Base-by-base conservation (phyloP, 2,888 invertebrate species). In the Rutpela maculata region DNA sequence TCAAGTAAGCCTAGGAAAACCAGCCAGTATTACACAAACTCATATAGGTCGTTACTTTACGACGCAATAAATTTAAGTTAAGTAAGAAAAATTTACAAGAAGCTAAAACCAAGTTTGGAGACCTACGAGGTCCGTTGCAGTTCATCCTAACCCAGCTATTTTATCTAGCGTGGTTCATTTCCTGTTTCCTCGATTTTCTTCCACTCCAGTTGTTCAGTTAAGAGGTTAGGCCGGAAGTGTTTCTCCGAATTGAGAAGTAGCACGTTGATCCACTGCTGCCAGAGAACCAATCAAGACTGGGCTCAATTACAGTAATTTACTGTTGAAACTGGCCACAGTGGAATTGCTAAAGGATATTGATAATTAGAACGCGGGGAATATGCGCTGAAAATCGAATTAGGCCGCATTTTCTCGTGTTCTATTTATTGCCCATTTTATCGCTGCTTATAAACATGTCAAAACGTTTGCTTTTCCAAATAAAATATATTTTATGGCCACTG, bases 91-190 rank as follows among this genome's bases (percentile, higher is more conserved):
- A 70, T 70, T 70, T 70, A 70, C 70, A 70, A 70, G 59, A 70
- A 35, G 38, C 70, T 59, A 70, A 70, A 43, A 60, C 70, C 70
- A 70, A 70, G 70, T 70, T 70, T 70, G 70, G 70, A 70, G 70
- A 70, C 73, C 62, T 22, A 17, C 57, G 59, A 62, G 55, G 74
- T 71, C 70, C 35, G 50, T 59, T 70, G 55, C 43, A 69, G 65
- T 72, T 66, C 77, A 71, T 67, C 71, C 55, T 62, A 50, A 35
- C 72, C 76, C 67, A 50, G 79, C 80, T 74, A 79, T 81, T 84
- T 83, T 82, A 84, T 84, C 83, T 82, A 76, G 80, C 81, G 75
- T 74, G 78, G 78, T 82, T 84, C 84, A 84, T 84, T 84, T 84
- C 84, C 84, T 78, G 84, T 78, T 83, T 81, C 83, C 84, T 81